These are phyloP conservation scores for Lepus oiostolus DNA, from an alignment of 2,797 vertebrate genomes.

Conservation along the genomic window DNA sequence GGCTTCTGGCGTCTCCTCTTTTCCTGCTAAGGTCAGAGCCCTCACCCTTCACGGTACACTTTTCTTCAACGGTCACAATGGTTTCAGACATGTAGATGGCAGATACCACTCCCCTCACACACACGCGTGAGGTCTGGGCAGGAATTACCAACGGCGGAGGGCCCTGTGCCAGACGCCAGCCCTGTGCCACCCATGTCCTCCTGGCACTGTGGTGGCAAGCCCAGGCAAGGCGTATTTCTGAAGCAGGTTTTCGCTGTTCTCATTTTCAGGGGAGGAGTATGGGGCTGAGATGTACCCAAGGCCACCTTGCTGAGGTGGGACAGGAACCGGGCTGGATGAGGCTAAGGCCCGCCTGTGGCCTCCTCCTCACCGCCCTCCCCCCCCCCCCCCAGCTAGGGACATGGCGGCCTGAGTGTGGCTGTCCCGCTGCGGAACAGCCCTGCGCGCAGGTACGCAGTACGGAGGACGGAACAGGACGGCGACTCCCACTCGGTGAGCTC, in stretches of 20 bases:
- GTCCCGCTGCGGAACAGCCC: not conserved
- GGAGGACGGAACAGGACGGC: too few species aligned
- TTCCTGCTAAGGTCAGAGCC: not conserved
- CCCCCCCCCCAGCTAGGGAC: too few species aligned
- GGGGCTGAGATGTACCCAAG: not conserved
- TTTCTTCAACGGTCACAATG: not conserved
- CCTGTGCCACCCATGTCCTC: constrained; percentile 18
- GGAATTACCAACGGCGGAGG: not conserved
- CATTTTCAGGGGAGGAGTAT: not conserved
- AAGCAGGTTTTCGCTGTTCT: not conserved
- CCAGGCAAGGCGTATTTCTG: not conserved
- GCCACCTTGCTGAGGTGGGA: not conserved
- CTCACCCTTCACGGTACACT: not conserved
- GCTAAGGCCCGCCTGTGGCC: not conserved
- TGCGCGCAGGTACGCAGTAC: too few species aligned
- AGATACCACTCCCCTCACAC: not conserved
- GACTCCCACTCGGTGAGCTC: not conserved
- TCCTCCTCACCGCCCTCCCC: not conserved
- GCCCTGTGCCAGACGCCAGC: not conserved
- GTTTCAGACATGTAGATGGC: not conserved
- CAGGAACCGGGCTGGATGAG: not conserved
- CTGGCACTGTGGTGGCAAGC: not conserved
- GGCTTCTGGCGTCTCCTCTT: not conserved
- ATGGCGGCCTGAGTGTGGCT: too few species aligned
- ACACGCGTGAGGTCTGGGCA: not conserved